A percentile compares a stretch with the other conserved stretches of the same genome.
Evolutionary conservation across 2,797 vertebrate genomes (phyloP).

Genomic region (Peromyscus eremicus): DNA sequence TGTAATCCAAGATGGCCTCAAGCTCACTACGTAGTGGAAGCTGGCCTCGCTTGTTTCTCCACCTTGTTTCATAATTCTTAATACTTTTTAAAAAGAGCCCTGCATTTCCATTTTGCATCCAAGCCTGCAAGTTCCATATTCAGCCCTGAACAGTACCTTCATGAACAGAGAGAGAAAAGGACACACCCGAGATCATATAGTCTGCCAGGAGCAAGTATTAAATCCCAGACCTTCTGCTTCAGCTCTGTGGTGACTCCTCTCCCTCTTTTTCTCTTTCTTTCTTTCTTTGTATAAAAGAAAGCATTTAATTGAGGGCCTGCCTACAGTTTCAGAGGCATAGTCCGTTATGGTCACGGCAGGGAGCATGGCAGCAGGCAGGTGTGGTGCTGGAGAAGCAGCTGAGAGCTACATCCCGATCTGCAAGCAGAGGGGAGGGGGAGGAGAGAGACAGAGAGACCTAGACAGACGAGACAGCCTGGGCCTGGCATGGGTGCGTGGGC

Average conservation of each 20-base stretch:
- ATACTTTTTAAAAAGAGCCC: neutral
- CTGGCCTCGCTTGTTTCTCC: neutral
- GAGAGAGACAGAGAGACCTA: neutral
- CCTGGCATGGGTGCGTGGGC: neutral
- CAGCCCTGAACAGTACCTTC: neutral
- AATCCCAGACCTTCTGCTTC: neutral
- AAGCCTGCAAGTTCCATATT: neutral
- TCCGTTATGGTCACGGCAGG: neutral
- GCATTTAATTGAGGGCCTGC: neutral
- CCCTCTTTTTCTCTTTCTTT: neutral
- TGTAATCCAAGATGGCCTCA: neutral
- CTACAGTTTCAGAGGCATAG: neutral
- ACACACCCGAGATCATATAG: slow-evolving; percentile 38
- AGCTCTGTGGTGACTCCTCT: neutral
- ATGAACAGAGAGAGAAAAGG: slow-evolving; percentile 37
- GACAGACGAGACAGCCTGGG: neutral
- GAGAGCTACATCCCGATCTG: neutral
- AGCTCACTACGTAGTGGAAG: neutral
- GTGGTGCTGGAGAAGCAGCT: neutral
- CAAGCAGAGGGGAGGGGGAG: neutral
- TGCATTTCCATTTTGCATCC: slow-evolving; percentile 25
- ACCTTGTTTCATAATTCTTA: neutral
- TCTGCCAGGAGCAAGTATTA: neutral
- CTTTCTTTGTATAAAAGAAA: neutral
- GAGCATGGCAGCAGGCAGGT: neutral